Percentiles rank a stretch among this genome's conserved stretches.
Conservation (phyloP, 2,888 invertebrate genomes). For the Dioctria linearis region DNA sequence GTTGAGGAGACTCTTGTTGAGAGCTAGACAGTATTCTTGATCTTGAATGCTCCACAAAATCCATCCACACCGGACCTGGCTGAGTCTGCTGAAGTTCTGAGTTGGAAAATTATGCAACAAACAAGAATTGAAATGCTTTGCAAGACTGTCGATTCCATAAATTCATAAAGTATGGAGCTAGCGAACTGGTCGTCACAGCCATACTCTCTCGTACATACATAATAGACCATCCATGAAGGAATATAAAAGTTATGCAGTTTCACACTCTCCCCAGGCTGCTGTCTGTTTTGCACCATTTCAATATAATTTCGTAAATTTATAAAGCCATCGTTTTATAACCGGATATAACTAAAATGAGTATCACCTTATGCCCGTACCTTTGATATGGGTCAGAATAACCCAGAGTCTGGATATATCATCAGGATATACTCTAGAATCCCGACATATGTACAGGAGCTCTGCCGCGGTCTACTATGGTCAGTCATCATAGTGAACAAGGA, state of each 20-base stretch:
- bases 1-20: no score
- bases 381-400: not conserved
- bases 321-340: conserved; percentile 8
- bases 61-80: not conserved
- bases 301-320: conserved; percentile 51
- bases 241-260: conserved; percentile 10
- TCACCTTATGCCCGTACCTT: not conserved
- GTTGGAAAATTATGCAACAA: conserved; percentile 18
- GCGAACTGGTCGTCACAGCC: no score
- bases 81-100: not conserved
- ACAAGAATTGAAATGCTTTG: conserved; percentile 10
- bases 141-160: conserved; percentile 32
- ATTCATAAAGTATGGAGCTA: not conserved
- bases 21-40: not conserved
- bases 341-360: not conserved
- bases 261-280: conserved; percentile 41
- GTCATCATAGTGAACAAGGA: conserved; percentile 3
- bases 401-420: not conserved
- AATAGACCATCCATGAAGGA: not conserved
- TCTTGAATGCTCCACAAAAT: conserved; percentile 2
- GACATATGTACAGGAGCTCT: not conserved
- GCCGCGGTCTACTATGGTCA: conserved; percentile 1
- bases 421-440: not conserved
- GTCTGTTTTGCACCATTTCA: conserved; percentile 46
- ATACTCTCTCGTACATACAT: no score